A percentile compares a stretch with the other conserved stretches of the same genome.
These are phyloP conservation scores for Odobenus rosmarus DNA, from an alignment of 2,113 vertebrate genomes.

Conservation along the genomic window DNA sequence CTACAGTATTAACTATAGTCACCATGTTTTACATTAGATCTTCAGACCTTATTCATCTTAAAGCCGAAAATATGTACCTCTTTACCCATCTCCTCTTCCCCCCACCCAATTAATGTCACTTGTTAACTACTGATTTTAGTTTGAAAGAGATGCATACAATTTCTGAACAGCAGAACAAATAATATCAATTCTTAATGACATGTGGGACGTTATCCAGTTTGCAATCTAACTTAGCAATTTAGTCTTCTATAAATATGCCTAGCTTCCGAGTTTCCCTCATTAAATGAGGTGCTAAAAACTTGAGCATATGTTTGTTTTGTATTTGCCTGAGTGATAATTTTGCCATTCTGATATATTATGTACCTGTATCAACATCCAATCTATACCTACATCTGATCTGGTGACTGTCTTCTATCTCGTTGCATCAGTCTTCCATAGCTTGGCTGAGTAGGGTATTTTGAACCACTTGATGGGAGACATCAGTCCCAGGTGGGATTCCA, in stretches of 20 bases:
- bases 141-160: neutral
- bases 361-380: neutral
- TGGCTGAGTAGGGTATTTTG: neutral
- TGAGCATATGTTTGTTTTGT: neutral
- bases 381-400: no score
- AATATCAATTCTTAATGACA: neutral
- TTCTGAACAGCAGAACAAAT: neutral
- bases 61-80: neutral
- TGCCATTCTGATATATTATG: neutral
- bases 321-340: neutral
- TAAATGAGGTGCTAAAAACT: neutral
- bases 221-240: neutral
- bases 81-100: neutral
- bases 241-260: neutral
- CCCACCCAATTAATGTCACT: neutral
- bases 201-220: neutral
- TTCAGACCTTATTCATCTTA: neutral
- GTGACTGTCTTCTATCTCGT: neutral
- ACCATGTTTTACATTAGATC: neutral
- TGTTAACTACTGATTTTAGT: neutral
- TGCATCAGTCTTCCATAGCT: neutral
- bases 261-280: neutral
- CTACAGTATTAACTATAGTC: neutral
- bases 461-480: neutral
- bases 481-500: neutral